Evolutionary conservation across 2,113 vertebrate genomes (phyloP), one percentile per base, ranked within the genome.

Genomic region (Albula glossodonta): DNA sequence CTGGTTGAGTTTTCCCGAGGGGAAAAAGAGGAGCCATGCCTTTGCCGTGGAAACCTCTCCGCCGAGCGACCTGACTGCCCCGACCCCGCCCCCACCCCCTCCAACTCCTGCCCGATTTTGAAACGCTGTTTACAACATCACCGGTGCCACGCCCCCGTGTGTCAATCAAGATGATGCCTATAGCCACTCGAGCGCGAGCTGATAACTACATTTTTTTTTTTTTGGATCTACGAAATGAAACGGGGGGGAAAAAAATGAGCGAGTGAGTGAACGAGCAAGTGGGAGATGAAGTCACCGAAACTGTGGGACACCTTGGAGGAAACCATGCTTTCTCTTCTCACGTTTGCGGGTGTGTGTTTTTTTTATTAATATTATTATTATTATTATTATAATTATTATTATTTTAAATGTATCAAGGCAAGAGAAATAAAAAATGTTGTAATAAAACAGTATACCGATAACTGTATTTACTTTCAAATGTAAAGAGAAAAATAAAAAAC

Each of bases 121-220:
- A 41, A 41, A 97, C 96, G 97, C 97, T 98, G 98, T 99, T 99
- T 98, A 99, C 98, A 99, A 97, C 96, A 97, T 98, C 97, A 98
- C 97, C 98, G 98, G 97, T 99, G 98, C 98, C 98, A 98, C 96
- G 96, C 31, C 97, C 95, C 94, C 91, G 96, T 96, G 97, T 97
- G 94, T 98, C 96, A 93, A 95, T 91, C 31, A 41, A 41, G 91
- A 94, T 96, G 95, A 97, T 96, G 97, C 97, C 96, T 97, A 93
- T 95, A 95, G 95, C 94, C 95, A 94, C 94, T 96, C 92, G 93
- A 96, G 95, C 94, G 31, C 31, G 31, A 41, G 96, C 96, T 92
- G 96, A 96, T 95, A 41, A 92, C 90, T 94, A 95, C 96, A 95
- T 97, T 97, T 97, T 96, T 96, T 41, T 41, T 41, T 41, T 41